Evolutionary conservation across 2,888 invertebrate genomes (phyloP), one percentile per base, ranked within the genome.

Genomic region (Cryptophagus acutangulus): DNA sequence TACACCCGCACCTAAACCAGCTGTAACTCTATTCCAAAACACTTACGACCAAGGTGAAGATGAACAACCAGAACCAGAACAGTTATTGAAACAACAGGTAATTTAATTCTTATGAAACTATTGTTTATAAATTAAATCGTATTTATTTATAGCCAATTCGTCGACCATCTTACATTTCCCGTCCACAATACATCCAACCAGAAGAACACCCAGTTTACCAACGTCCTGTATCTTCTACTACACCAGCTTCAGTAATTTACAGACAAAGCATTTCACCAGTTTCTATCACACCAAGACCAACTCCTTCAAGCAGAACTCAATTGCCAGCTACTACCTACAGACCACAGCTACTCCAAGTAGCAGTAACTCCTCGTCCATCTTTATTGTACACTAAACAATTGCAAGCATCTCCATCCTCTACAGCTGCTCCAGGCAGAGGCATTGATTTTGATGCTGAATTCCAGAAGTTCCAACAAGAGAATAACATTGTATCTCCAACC

Each of bases 361-460:
- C 73, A 15, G 78, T 81, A 8, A 82, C 82, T 0, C 77, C 76
- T 39, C 60, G 75, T 45, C 75, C 77, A 13, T 61, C 66, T 1
- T 36, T 66, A 1, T 51, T 66, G 4, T 69, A 67, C 46, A 65
- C 66, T 13, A 67, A 67, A 46, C 64, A 66, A 30, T 43, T 62
- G 17, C 49, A 58, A 5, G 48, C 56, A 14, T 56, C 61, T 2
- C 45, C 57, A 20, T 46, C 59, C 29, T 59, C 61, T 8, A 66
- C 73, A 67, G 49, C 52, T 33, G 38, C 60, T 29, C 61, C 63
- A 33, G 2, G 43, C 33, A 36, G 51, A 34, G 48, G 52, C 25
- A 37, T 76, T 20, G 82, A 85, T 65, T 85, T 85, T 49, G 84
- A 83, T 42, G 81, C 81, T 24, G 85, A 86, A 67, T 82, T 86